Percentiles rank a stretch among this genome's conserved stretches.
Conservation (phyloP, 2,113 vertebrate species). For the Bubo scandiacus region DNA sequence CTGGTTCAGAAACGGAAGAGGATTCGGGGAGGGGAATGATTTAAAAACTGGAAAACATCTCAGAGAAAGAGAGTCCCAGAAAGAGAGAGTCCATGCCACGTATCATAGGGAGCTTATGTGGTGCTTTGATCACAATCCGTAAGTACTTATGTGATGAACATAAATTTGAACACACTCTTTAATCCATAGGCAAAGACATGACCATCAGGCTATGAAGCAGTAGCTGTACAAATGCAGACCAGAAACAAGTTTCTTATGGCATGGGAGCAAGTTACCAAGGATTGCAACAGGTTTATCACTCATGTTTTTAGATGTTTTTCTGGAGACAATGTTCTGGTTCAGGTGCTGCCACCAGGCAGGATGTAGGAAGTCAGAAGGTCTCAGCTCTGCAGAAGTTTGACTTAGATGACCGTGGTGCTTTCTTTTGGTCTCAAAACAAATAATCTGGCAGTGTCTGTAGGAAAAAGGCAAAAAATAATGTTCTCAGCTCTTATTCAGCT, state of each 20-base stretch:
- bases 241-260: not conserved
- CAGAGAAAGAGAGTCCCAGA: not conserved
- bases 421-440: not conserved
- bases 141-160: not conserved
- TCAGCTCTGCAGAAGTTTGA: not conserved
- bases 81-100: not conserved
- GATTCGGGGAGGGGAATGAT: not conserved
- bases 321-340: not conserved
- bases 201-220: not conserved
- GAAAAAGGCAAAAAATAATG: not conserved
- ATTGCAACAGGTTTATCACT: not conserved
- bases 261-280: not conserved
- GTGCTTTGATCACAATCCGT: not conserved
- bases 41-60: not conserved
- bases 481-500: not conserved
- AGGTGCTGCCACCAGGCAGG: not conserved
- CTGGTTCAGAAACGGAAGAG: not conserved
- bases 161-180: not conserved
- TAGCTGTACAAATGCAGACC: not conserved
- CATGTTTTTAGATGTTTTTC: not conserved
- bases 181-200: not conserved
- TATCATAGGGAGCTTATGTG: not conserved
- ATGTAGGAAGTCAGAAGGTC: not conserved
- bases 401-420: not conserved
- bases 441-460: not conserved